Base-by-base conservation (phyloP, 2,888 invertebrate species). In the Polyommatus icarus region DNA sequence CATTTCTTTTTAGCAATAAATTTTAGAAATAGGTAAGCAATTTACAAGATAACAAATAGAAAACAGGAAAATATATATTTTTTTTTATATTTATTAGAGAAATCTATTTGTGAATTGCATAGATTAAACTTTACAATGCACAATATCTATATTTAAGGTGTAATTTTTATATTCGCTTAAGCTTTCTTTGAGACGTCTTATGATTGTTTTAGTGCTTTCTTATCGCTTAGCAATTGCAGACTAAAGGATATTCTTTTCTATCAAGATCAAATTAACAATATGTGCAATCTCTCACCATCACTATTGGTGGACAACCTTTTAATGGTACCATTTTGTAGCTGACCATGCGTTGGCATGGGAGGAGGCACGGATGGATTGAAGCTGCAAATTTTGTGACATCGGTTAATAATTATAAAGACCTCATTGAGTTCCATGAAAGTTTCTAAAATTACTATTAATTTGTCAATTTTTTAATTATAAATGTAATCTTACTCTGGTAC, bases 201-300 rank as follows among this genome's bases (percentile, higher is more conserved):
- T 78, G 29, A 79, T 36, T 78, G 71, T 71, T 79, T 78, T 77
- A 20, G 12, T 57, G 29, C 46, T 75, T 78, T 78, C 73, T 72
- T 80, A 78, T 80, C 82, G 83, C 83, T 80, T 71, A 82, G 83
- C 82, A 81, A 79, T 76, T 77, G 76, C 59, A 77, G 54, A 40
- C 40, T 76, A 72, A 72, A 54, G 36, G 54, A 72, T 29, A 72
- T 32, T 79, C 61, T 77, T 78, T 61, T 54, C 32, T 32, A 46
- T 59, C 67, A 67, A 78, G 71, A 40, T 40, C 24, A 76, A 76
- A 77, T 57, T 57, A 78, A 76, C 24, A 40, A 50, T 76, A 76
- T 29, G 18, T 67, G 32, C 46, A 71, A 20, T 76, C 32, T 73
- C 80, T 84, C 84, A 89, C 89, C 89, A 83, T 85, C 86, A 10